Conservation (phyloP, 37 sponge, comb jelly and placozoan species). For the Beroe forskalii region DNA sequence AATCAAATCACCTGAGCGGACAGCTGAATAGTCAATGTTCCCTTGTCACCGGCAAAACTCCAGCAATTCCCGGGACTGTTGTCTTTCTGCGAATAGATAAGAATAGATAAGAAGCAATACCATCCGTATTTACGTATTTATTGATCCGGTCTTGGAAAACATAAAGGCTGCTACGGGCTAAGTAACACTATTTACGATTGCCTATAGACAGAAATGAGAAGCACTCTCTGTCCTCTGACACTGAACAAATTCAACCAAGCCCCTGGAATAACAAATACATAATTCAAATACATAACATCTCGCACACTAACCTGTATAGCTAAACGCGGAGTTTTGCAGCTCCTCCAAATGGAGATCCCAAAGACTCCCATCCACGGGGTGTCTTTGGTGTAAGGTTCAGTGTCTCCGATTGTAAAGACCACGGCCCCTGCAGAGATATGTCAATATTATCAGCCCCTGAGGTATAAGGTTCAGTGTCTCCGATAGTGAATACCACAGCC, state of each 20-base stretch:
- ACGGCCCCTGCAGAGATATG: constrained; percentile 12
- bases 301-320: constrained; percentile 34
- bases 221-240: no score
- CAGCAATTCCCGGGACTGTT: constrained; percentile 58
- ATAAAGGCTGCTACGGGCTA: no score
- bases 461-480: constrained; percentile 62
- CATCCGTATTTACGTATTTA: no score
- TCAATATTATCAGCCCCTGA: no score
- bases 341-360: constrained; percentile 61
- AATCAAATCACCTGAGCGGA: constrained; percentile 65
- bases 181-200: no score
- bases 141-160: no score
- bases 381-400: constrained; percentile 59
- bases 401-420: constrained; percentile 55
- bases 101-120: no score
- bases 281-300: no score
- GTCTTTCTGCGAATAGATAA: constrained; percentile 23
- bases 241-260: no score
- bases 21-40: constrained; percentile 37
- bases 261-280: no score
- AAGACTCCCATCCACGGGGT: constrained; percentile 64
- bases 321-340: constrained; percentile 53
- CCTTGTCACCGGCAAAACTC: constrained; percentile 57
- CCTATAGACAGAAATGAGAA: no score
- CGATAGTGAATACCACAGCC: constrained; percentile 46